Evolutionary conservation across 2,797 vertebrate species (phyloP), one percentile per base, ranked within the genome.

Genomic region (Brachymystax lenok): DNA sequence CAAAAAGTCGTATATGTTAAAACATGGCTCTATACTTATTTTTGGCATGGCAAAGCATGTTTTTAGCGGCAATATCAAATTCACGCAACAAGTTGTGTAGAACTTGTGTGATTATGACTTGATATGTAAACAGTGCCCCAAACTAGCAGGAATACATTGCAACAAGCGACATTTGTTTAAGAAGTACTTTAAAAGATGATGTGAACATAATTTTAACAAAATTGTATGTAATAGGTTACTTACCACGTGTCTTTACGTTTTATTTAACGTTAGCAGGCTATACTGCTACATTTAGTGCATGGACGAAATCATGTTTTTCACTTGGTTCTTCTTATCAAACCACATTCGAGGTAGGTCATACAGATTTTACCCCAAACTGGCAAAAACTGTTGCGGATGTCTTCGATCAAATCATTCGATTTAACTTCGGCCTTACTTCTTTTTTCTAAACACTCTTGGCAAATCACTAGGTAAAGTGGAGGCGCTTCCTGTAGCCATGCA

Each of bases 401-500:
- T 74, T 64, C 67, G 40, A 69, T 73, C 21, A 81, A 69, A 75
- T 71, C 50, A 56, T 61, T 73, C 19, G 19, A 73, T 74, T 63
- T 73, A 75, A 75, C 77, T 84, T 79, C 75, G 70, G 69, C 80
- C 83, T 78, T 78, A 80, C 67, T 68, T 77, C 54, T 74, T 75
- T 82, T 78, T 67, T 75, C 24, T 75, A 67, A 67, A 69, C 64
- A 79, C 71, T 72, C 80, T n/a, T 75, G 73, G 40, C 52, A 61
- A 77, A 52, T 78, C 80, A 76, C 79, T 81, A 80, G 74, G 75
- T 83, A 74, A 78, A 83, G 73, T 76, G 51, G 30, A 77, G 75
- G 74, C 71, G 79, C 85, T 86, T 86, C 85, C 85, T 84, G 85
- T 78, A 63, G 76, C 69, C 69, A 24, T 21, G 4, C 74, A 75